Evolutionary conservation across 2,113 vertebrate genomes (phyloP).

Genomic region (Coryphaenoides rupestris): DNA sequence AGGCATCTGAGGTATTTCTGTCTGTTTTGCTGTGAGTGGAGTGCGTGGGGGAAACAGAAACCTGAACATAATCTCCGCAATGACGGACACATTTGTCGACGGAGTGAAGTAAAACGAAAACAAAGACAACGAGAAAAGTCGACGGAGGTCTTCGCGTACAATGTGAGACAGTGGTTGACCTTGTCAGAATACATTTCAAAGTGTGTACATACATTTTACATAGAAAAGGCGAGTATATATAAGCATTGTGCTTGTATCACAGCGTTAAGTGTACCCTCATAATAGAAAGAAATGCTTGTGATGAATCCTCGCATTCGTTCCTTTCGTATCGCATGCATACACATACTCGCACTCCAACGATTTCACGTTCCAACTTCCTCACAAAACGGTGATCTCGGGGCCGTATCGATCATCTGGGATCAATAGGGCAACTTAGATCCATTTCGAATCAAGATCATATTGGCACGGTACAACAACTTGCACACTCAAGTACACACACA

Average conservation of each 20-base stretch:
- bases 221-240: slow-evolving; percentile 12
- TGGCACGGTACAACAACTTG: too few species aligned
- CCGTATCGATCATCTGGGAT: too few species aligned
- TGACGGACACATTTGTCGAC: too few species aligned
- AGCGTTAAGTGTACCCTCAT: slow-evolving; percentile 17
- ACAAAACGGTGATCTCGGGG: too few species aligned
- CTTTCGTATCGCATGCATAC: slow-evolving; percentile 2
- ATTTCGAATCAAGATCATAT: too few species aligned
- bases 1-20: slow-evolving; percentile 79
- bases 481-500: too few species aligned
- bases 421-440: too few species aligned
- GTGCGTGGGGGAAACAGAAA: background rate
- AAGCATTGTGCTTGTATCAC: slow-evolving; percentile 3
- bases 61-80: too few species aligned
- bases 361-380: too few species aligned
- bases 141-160: background rate
- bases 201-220: slow-evolving; percentile 25
- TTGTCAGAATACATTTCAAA: slow-evolving; percentile 10
- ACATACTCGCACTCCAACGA: background rate
- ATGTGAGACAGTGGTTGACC: slow-evolving; percentile 17
- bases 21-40: slow-evolving; percentile 40
- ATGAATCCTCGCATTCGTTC: slow-evolving; percentile 6
- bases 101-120: slow-evolving; percentile 1
- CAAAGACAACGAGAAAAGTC: slow-evolving; percentile 1
- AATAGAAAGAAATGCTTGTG: too few species aligned